phyloP scores from a whole-genome alignment of 2,888 invertebrate species.

The Dicyrtomina minuta region DNA sequence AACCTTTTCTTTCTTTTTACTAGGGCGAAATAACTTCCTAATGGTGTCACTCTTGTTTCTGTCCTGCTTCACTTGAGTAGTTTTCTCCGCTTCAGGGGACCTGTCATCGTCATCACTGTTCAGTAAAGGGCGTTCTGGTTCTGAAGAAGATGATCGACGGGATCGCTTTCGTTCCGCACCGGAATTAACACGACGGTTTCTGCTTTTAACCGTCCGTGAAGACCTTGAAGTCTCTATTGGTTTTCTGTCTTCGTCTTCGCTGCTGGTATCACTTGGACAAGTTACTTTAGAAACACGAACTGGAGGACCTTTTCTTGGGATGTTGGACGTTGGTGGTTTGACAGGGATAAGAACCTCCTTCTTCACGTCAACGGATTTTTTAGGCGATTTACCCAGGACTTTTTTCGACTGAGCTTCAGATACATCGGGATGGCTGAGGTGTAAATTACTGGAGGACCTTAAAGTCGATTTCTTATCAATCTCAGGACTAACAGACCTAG shows the following conservation, averaged over 20 bases:
- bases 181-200: no score
- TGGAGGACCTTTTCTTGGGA: constrained; percentile 40
- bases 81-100: constrained; percentile 46
- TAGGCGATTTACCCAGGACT: constrained; percentile 36
- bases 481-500: constrained; percentile 47
- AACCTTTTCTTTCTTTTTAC: constrained; percentile 40
- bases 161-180: constrained; percentile 39
- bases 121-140: constrained; percentile 35
- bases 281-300: constrained; percentile 29
- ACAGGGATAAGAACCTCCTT: constrained; percentile 41
- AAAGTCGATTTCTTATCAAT: constrained; percentile 11
- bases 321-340: constrained; percentile 38
- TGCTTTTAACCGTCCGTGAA: constrained; percentile 38
- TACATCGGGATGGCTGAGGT: background rate
- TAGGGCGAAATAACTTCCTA: constrained; percentile 46
- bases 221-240: constrained; percentile 21
- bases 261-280: constrained; percentile 50
- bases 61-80: constrained; percentile 42
- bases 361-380: constrained; percentile 35
- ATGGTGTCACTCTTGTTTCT: constrained; percentile 52
- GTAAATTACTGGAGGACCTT: constrained; percentile 14
- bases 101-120: constrained; percentile 39
- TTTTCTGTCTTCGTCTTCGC: constrained; percentile 46
- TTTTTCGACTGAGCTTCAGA: constrained; percentile 23
- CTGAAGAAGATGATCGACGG: constrained; percentile 31